phyloP scores from a whole-genome alignment of 2,113 vertebrate genomes.

The Paramisgurnus dabryanus region DNA sequence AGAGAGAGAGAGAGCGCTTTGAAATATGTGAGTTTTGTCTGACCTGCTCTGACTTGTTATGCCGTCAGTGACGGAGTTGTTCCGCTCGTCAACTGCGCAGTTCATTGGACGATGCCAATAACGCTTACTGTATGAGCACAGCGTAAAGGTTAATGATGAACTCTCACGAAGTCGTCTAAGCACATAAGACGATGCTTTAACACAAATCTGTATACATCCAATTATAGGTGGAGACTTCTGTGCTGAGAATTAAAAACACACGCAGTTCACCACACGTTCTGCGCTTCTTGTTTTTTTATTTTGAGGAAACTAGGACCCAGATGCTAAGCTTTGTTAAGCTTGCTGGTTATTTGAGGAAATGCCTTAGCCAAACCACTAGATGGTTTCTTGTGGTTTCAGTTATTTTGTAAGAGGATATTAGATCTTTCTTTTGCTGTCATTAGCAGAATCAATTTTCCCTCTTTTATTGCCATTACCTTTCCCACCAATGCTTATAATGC shows the following conservation, averaged over 20 bases:
- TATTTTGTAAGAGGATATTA: not conserved
- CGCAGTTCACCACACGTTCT: not conserved
- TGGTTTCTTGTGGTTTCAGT: slow-evolving; percentile 65
- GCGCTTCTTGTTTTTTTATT: slow-evolving; percentile 3
- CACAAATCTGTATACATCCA: not conserved
- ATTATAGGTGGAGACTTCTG: not conserved
- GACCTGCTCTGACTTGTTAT: slow-evolving; percentile 24
- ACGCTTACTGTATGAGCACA: not conserved
- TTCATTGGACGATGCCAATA: slow-evolving; percentile 13
- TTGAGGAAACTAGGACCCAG: slow-evolving; percentile 32
- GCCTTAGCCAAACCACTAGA: slow-evolving; percentile 49
- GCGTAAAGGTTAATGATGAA: slow-evolving; percentile 15
- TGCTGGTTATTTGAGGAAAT: slow-evolving; percentile 55
- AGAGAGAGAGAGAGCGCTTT: not conserved
- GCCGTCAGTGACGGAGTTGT: slow-evolving; percentile 31
- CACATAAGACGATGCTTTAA: not conserved
- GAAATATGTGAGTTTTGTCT: not conserved
- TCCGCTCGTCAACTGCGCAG: slow-evolving; percentile 24
- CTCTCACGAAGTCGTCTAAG: not conserved
- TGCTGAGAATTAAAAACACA: no score
- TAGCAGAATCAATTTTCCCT: no score
- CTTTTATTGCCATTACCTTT: no score
- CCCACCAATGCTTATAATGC: no score
- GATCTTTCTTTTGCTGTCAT: not conserved
- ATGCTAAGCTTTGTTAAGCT: not conserved